A percentile compares a stretch with the other conserved stretches of the same genome.
These are phyloP conservation scores for Apodemia zela DNA, from an alignment of 2,888 invertebrate genomes.

Conservation along the genomic window DNA sequence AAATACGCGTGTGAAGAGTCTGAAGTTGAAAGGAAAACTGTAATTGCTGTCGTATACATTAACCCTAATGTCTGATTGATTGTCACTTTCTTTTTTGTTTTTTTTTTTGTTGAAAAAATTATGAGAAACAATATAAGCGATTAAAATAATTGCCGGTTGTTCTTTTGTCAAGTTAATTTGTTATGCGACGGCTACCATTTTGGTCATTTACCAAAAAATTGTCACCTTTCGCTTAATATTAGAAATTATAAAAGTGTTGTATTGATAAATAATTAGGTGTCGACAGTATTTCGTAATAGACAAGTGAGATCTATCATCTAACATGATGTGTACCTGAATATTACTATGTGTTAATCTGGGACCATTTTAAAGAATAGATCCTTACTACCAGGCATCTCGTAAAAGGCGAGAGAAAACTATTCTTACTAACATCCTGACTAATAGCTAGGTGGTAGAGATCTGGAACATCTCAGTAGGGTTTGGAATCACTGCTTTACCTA, in stretches of 20 bases:
- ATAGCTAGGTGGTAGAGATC: too few species aligned
- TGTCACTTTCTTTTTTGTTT: not conserved
- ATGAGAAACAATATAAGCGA: not conserved
- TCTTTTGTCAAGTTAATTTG: constrained; percentile 7
- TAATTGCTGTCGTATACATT: constrained; percentile 3
- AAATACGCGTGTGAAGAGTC: not conserved
- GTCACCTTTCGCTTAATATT: not conserved
- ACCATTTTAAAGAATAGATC: too few species aligned
- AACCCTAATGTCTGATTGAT: constrained; percentile 4
- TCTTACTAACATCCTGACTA: too few species aligned
- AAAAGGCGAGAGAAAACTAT: too few species aligned
- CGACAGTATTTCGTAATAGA: not conserved
- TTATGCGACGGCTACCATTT: constrained; percentile 6
- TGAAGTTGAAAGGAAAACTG: not conserved
- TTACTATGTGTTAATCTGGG: too few species aligned
- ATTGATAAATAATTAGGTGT: not conserved
- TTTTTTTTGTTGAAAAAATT: not conserved
- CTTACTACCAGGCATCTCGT: too few species aligned
- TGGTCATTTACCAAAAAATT: constrained; percentile 3
- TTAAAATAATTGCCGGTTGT: constrained; percentile 8
- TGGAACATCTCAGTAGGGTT: too few species aligned
- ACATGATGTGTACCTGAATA: too few species aligned
- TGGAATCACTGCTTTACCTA: too few species aligned
- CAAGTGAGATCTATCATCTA: not conserved
- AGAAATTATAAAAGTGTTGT: not conserved